Evolutionary conservation across 2,888 invertebrate genomes (phyloP).

Genomic region (Choristoneura rosaceana): DNA sequence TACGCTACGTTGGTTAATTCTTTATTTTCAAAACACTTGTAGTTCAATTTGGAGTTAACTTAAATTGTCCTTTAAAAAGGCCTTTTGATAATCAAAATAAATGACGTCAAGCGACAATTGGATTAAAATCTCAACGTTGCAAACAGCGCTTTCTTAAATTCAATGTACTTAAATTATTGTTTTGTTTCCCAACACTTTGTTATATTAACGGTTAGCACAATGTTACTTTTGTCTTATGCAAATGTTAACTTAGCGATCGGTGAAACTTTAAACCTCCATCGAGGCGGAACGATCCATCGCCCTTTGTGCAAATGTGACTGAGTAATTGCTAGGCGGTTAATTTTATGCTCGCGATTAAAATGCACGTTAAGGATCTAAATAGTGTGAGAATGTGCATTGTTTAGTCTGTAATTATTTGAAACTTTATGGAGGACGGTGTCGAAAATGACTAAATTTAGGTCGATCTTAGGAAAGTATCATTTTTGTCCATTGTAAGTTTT

Average conservation of each 20-base stretch:
- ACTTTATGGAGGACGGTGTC: background rate
- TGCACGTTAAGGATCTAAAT: conserved; percentile 54
- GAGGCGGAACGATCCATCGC: conserved; percentile 57
- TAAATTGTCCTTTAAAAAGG: background rate
- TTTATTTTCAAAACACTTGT: conserved; percentile 56
- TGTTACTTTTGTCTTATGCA: conserved; percentile 55
- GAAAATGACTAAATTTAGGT: no score
- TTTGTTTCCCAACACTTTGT: conserved; percentile 8
- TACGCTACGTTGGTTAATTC: conserved; percentile 61
- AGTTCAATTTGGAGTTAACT: background rate
- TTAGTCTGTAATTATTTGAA: conserved; percentile 5
- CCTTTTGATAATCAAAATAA: background rate
- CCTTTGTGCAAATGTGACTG: conserved; percentile 26
- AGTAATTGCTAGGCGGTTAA: conserved; percentile 23
- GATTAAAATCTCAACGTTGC: background rate
- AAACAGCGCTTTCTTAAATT: background rate
- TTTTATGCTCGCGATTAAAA: conserved; percentile 61
- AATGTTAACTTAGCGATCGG: conserved; percentile 45
- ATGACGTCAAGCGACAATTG: background rate
- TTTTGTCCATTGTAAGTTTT: no score
- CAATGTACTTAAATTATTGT: conserved; percentile 20
- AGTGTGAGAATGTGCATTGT: conserved; percentile 26
- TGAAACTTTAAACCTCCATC: conserved; percentile 45
- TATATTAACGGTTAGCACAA: conserved; percentile 19
- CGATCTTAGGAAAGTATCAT: no score